phyloP scores from a whole-genome alignment of 2,888 invertebrate species.

The Galerucella calmariensis region DNA sequence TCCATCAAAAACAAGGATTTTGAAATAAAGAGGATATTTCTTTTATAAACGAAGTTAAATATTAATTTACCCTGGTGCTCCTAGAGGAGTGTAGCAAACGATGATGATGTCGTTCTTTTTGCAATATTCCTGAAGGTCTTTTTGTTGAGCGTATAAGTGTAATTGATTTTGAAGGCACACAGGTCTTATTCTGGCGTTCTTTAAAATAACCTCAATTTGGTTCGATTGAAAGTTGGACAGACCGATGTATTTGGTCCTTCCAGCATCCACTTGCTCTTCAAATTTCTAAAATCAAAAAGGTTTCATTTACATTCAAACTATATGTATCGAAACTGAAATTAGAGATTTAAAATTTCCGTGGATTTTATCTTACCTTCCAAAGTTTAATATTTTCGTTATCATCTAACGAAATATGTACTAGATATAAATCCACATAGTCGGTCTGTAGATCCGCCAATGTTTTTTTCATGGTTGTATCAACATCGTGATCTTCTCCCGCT shows the following conservation, averaged over 20 bases:
- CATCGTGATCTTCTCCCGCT: background rate
- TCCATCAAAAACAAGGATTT: no score
- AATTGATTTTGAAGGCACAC: constrained; percentile 66
- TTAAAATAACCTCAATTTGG: background rate
- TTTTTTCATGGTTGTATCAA: background rate
- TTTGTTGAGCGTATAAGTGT: constrained; percentile 67
- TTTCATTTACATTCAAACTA: no score
- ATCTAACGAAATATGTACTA: background rate
- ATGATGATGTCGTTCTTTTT: constrained; percentile 40
- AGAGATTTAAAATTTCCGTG: background rate
- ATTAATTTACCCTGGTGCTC: constrained; percentile 65
- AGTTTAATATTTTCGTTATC: background rate
- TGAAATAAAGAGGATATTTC: background rate
- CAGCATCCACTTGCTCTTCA: constrained; percentile 8
- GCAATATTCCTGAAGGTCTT: constrained; percentile 54
- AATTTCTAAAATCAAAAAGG: background rate
- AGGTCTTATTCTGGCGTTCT: background rate
- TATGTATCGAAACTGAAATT: background rate
- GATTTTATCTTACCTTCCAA: background rate
- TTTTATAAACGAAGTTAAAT: background rate
- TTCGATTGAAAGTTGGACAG: background rate
- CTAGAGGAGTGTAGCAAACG: constrained; percentile 65
- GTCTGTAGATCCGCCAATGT: background rate
- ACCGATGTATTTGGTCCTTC: background rate
- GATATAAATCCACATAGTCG: constrained; percentile 1